These are phyloP conservation scores for Alosa alosa DNA, from an alignment of 2,113 vertebrate species.

Conservation along the genomic window DNA sequence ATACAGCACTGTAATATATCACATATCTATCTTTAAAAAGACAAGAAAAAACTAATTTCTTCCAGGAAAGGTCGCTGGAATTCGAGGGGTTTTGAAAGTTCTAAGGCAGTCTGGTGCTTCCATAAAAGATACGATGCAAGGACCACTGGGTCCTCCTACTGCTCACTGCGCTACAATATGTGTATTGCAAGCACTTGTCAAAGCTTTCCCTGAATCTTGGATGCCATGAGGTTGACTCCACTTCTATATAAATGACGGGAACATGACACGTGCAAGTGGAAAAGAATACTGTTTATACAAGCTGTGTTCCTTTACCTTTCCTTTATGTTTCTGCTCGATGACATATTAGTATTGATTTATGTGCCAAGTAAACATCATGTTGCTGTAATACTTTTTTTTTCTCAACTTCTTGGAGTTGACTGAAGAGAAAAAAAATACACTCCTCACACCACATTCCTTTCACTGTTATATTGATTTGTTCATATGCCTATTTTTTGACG, in stretches of 20 bases:
- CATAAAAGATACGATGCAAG: constrained; percentile 60
- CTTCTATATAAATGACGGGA: constrained; percentile 34
- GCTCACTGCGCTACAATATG: constrained; percentile 63
- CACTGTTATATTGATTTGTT: constrained; percentile 15
- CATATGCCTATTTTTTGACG: constrained; percentile 17
- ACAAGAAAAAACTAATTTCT: constrained; percentile 51
- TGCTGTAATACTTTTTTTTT: constrained; percentile 41
- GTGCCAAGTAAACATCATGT: constrained; percentile 61
- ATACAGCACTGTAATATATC: constrained; percentile 86
- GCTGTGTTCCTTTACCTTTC: constrained; percentile 56
- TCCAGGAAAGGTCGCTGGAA: constrained; percentile 47
- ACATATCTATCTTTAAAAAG: constrained; percentile 73
- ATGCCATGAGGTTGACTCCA: constrained; percentile 45
- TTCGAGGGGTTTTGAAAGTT: constrained; percentile 45
- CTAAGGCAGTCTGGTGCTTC: constrained; percentile 63
- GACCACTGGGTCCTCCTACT: constrained; percentile 56
- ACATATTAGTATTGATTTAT: constrained; percentile 41
- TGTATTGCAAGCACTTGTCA: constrained; percentile 66
- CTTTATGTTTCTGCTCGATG: constrained; percentile 27
- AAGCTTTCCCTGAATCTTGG: constrained; percentile 52
- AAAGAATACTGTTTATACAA: constrained; percentile 46
- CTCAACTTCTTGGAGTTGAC: constrained; percentile 20
- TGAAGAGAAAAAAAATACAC: constrained; percentile 15
- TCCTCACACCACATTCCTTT: not conserved
- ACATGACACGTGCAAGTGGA: constrained; percentile 51